Evolutionary conservation across 2,888 invertebrate genomes (phyloP).

Genomic region (Orthosia cruda): DNA sequence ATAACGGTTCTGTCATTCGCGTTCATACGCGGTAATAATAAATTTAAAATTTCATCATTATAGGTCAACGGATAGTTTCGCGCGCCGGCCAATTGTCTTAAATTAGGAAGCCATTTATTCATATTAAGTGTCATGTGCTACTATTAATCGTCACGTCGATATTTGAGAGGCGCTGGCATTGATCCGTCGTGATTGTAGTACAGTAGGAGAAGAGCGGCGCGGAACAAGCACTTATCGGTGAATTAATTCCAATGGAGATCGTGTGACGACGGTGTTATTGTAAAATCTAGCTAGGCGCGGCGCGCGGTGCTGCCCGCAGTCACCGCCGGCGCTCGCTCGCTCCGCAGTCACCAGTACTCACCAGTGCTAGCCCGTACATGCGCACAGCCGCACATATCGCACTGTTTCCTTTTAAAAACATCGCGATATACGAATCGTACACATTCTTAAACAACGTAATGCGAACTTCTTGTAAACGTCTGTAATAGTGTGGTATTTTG

Average conservation of each 20-base stretch:
- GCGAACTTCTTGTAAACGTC: slow-evolving; percentile 68
- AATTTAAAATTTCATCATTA: slow-evolving; percentile 73
- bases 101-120: slow-evolving; percentile 87
- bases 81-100: slow-evolving; percentile 83
- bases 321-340: slow-evolving; percentile 23
- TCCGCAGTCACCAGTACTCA: no score
- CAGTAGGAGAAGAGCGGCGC: slow-evolving; percentile 57
- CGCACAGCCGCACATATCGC: slow-evolving; percentile 81
- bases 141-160: slow-evolving; percentile 80
- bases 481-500: slow-evolving; percentile 72
- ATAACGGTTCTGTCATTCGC: slow-evolving; percentile 41
- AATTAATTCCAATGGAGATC: slow-evolving; percentile 73
- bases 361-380: slow-evolving; percentile 78
- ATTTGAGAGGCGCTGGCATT: slow-evolving; percentile 66
- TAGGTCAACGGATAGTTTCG: slow-evolving; percentile 74
- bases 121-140: slow-evolving; percentile 79
- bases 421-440: slow-evolving; percentile 74
- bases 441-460: slow-evolving; percentile 74
- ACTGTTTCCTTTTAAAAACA: slow-evolving; percentile 76
- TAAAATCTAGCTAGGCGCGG: slow-evolving; percentile 57
- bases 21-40: slow-evolving; percentile 54
- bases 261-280: slow-evolving; percentile 68
- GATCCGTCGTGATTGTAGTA: slow-evolving; percentile 68
- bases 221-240: slow-evolving; percentile 69
- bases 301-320: slow-evolving; percentile 46